These are phyloP conservation scores for Elephas maximus DNA, from an alignment of 2,113 vertebrate genomes.

Conservation along the genomic window DNA sequence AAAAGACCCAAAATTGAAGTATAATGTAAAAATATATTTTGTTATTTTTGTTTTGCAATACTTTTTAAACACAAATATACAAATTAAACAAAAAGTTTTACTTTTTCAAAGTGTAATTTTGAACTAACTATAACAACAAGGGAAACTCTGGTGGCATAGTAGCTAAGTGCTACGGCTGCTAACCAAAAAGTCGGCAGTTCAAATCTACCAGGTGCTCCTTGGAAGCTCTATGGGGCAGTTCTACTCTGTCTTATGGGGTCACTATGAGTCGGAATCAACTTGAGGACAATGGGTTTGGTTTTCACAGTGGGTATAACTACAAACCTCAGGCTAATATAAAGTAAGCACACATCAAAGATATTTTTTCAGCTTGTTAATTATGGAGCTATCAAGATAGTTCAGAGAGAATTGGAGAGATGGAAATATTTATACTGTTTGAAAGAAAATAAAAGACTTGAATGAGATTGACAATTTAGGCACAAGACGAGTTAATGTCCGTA, in stretches of 20 bases:
- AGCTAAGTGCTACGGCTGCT: too few relatives aligned
- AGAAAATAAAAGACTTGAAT: background rate
- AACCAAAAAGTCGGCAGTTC: too few relatives aligned
- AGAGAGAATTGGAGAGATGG: background rate
- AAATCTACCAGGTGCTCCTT: too few relatives aligned
- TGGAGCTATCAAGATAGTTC: background rate
- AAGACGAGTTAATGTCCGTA: background rate
- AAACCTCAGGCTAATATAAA: conserved; percentile 1
- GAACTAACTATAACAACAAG: background rate
- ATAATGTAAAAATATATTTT: background rate
- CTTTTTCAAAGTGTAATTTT: conserved; percentile 13
- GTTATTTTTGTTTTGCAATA: background rate
- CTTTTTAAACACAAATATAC: background rate
- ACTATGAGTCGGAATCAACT: too few relatives aligned
- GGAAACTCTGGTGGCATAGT: too few relatives aligned
- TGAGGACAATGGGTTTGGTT: too few relatives aligned
- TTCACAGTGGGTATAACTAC: background rate
- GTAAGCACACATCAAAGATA: background rate
- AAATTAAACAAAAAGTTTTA: background rate
- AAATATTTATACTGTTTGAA: background rate
- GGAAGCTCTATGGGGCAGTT: too few relatives aligned
- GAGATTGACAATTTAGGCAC: background rate
- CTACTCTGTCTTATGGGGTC: too few relatives aligned
- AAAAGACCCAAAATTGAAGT: background rate
- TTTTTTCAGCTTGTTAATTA: background rate